phyloP scores from a whole-genome alignment of 2,888 invertebrate species.

The Drosophila falleni region DNA sequence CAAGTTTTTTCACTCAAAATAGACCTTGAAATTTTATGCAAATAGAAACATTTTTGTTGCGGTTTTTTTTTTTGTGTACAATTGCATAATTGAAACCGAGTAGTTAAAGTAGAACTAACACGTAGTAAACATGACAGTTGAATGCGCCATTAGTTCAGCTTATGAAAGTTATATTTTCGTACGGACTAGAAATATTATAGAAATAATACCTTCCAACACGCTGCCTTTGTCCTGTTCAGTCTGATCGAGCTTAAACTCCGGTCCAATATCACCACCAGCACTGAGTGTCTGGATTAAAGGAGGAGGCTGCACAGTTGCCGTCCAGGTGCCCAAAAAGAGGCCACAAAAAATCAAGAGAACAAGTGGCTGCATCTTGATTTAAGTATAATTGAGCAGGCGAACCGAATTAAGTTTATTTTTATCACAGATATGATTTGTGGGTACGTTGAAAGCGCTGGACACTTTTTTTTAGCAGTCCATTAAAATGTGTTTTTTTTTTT shows the following conservation, averaged over 20 bases:
- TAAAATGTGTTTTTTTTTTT: slow-evolving; percentile 1
- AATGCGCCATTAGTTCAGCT: slow-evolving; percentile 31
- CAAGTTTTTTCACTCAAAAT: slow-evolving; percentile 9
- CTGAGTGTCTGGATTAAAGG: slow-evolving; percentile 71
- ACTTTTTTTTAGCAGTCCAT: slow-evolving; percentile 46
- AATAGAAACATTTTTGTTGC: background rate
- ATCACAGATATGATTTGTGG: slow-evolving; percentile 48
- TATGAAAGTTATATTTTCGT: background rate
- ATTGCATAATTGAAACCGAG: slow-evolving; percentile 44
- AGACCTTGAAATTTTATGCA: slow-evolving; percentile 18
- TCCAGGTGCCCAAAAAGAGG: slow-evolving; percentile 36
- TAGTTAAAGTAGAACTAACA: slow-evolving; percentile 45
- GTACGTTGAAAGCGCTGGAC: slow-evolving; percentile 16
- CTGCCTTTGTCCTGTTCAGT: slow-evolving; percentile 8
- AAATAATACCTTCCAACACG: slow-evolving; percentile 66
- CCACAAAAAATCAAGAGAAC: slow-evolving; percentile 25
- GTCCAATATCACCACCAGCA: slow-evolving; percentile 72
- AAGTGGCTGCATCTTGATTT: slow-evolving; percentile 42
- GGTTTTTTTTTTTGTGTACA: background rate
- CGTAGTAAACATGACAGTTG: slow-evolving; percentile 33
- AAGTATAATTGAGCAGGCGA: slow-evolving; percentile 10
- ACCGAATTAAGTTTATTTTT: slow-evolving; percentile 24
- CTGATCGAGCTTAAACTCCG: slow-evolving; percentile 56
- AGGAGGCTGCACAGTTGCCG: slow-evolving; percentile 71
- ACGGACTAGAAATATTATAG: no score